A percentile compares a stretch with the other conserved stretches of the same genome.
phyloP scores from a whole-genome alignment of 2,113 vertebrate genomes.

The Neodon shergylaensis region DNA sequence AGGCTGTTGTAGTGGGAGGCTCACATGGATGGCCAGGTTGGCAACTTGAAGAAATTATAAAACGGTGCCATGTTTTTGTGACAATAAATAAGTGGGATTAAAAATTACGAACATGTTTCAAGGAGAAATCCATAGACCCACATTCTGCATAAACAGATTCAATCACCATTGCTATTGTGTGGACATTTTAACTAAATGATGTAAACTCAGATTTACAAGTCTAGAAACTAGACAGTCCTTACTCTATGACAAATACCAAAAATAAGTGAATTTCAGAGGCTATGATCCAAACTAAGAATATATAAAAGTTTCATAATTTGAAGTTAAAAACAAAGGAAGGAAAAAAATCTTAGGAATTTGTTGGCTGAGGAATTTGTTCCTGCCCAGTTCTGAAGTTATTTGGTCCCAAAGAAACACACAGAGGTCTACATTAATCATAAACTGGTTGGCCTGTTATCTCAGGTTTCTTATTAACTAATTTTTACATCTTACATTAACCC shows the following conservation, averaged over 20 bases:
- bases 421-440: too few relatives aligned
- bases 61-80: background rate
- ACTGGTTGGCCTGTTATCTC: too few relatives aligned
- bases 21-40: background rate
- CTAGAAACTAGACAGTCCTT: background rate
- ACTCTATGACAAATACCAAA: background rate
- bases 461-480: too few relatives aligned
- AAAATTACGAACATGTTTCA: slow-evolving; percentile 33
- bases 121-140: background rate
- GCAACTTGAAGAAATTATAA: slow-evolving; percentile 11
- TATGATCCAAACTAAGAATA: background rate
- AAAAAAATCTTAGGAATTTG: background rate
- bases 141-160: background rate
- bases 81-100: slow-evolving; percentile 46
- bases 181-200: slow-evolving; percentile 39
- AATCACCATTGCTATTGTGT: background rate
- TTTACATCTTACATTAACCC: too few relatives aligned
- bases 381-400: too few relatives aligned
- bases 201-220: slow-evolving; percentile 7
- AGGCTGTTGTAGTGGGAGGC: background rate
- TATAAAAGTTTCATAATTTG: slow-evolving; percentile 43
- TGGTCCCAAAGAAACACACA: too few relatives aligned
- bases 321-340: background rate
- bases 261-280: slow-evolving; percentile 28
- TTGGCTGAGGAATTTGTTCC: too few relatives aligned